These are phyloP conservation scores for Aspiorhynchus laticeps DNA, from an alignment of 2,113 vertebrate species.

Conservation along the genomic window DNA sequence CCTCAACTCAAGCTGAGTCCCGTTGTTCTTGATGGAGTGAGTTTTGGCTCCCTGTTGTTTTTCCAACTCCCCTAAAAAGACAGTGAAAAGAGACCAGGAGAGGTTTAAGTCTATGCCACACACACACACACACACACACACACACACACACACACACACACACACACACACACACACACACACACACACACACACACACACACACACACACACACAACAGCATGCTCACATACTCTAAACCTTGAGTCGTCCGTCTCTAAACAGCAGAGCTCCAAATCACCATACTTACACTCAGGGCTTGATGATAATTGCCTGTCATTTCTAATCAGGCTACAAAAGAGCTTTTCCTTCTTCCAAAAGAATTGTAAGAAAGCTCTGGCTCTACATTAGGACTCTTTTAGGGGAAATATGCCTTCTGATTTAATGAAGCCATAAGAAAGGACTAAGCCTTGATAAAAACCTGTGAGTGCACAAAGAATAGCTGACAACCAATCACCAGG, in stretches of 20 bases:
- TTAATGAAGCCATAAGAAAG: conserved; percentile 4
- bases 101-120: background rate
- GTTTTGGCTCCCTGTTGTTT: conserved; percentile 91
- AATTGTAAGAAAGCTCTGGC: conserved; percentile 26
- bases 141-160: conserved; percentile 26
- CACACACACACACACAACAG: background rate
- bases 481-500: conserved; percentile 5
- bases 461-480: conserved; percentile 12
- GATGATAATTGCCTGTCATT: conserved; percentile 69
- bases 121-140: conserved; percentile 15
- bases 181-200: background rate
- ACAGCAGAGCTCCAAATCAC: conserved; percentile 46
- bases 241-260: conserved; percentile 37
- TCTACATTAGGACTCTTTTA: background rate
- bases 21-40: conserved; percentile 83
- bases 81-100: conserved; percentile 1
- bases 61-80: conserved; percentile 89
- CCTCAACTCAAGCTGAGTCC: conserved; percentile 86
- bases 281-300: conserved; percentile 64
- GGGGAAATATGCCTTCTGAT: background rate
- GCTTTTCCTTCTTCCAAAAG: conserved; percentile 53
- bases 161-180: conserved; percentile 11
- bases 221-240: background rate
- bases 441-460: background rate
- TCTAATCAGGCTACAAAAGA: conserved; percentile 62